phyloP scores from a whole-genome alignment of 2,888 invertebrate genomes.

The Eilema sororculum region DNA sequence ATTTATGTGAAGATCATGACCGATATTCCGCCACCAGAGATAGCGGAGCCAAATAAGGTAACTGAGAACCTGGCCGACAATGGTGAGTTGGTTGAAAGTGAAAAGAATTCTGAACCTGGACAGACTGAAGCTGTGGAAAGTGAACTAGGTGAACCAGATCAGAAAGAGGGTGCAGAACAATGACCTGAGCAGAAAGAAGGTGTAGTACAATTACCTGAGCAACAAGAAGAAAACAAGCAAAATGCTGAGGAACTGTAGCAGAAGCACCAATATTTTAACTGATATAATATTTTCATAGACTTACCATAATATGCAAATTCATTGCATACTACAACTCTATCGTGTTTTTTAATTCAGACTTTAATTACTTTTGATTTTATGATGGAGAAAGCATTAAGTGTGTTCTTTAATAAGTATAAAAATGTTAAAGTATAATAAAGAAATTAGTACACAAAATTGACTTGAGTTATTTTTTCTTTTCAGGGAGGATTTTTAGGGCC shows the following conservation, averaged over 20 bases:
- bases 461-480: slow-evolving; percentile 26
- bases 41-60: not conserved
- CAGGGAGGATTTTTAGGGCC: slow-evolving; percentile 80
- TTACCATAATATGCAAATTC: no score
- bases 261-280: not conserved
- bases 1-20: slow-evolving; percentile 13
- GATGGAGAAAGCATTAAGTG: not conserved
- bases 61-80: not conserved
- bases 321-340: not conserved
- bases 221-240: not conserved
- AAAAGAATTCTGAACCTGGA: no score
- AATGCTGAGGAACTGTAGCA: not conserved
- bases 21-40: not conserved
- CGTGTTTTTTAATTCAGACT: not conserved
- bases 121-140: not conserved
- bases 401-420: not conserved
- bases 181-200: not conserved
- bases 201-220: not conserved
- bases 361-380: not conserved
- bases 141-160: not conserved
- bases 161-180: not conserved
- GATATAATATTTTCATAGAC: no score
- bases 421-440: slow-evolving; percentile 11
- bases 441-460: slow-evolving; percentile 10
- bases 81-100: not conserved